Evolutionary conservation across 2,113 vertebrate species (phyloP).

Genomic region (Eretmochelys imbricata): DNA sequence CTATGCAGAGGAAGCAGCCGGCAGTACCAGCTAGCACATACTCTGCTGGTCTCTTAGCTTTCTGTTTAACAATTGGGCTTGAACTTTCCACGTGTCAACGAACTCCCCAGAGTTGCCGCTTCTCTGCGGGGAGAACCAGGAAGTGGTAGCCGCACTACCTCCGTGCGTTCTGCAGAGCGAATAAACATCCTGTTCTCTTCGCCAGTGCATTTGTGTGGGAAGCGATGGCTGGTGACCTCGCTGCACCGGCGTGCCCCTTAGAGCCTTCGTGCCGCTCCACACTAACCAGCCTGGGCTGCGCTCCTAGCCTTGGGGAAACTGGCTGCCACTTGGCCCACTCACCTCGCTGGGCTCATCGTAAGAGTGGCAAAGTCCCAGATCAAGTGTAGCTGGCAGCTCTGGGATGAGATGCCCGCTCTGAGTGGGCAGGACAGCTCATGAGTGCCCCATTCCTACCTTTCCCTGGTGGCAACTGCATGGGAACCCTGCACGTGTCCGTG

Average conservation of each 20-base stretch:
- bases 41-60: neutral
- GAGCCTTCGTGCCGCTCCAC: neutral
- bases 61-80: neutral
- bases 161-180: neutral
- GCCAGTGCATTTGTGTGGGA: neutral
- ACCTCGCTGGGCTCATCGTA: fast-evolving
- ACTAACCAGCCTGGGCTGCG: fast-evolving
- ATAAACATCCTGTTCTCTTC: slow-evolving; percentile 49
- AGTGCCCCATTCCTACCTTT: neutral
- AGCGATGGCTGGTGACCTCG: neutral
- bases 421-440: neutral
- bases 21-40: too few species aligned
- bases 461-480: neutral
- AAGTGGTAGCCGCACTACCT: neutral
- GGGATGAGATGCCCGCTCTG: neutral
- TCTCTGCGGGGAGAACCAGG: neutral
- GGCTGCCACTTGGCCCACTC: neutral
- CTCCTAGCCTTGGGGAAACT: neutral
- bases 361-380: neutral
- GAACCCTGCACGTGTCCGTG: neutral
- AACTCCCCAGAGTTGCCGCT: neutral
- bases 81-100: neutral
- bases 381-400: neutral
- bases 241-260: neutral
- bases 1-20: too few species aligned